Conservation (phyloP, 2,113 vertebrate genomes). For the Scomber scombrus region DNA sequence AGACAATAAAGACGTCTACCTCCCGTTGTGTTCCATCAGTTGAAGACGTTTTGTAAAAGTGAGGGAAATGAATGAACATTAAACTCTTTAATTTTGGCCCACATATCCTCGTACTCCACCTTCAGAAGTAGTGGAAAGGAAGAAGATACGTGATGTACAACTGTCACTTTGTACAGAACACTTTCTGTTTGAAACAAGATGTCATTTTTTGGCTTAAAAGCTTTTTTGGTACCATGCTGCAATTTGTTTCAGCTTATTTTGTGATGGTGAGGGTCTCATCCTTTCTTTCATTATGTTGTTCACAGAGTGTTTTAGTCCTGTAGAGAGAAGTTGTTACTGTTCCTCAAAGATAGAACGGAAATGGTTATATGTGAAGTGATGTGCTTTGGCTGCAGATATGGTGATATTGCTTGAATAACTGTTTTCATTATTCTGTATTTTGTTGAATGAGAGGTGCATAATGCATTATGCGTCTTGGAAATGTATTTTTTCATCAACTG, state of each 20-base stretch:
- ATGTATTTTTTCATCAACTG: slow-evolving; percentile 36
- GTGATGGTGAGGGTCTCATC: slow-evolving; percentile 41
- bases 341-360: slow-evolving; percentile 43
- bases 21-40: slow-evolving; percentile 29
- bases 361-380: slow-evolving; percentile 16
- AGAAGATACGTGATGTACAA: slow-evolving; percentile 34
- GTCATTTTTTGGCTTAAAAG: slow-evolving; percentile 47
- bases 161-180: slow-evolving; percentile 38
- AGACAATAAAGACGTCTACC: slow-evolving; percentile 41
- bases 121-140: slow-evolving; percentile 5
- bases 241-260: slow-evolving; percentile 43
- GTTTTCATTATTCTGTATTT: slow-evolving; percentile 24
- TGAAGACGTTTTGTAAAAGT: slow-evolving; percentile 45
- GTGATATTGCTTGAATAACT: slow-evolving; percentile 39
- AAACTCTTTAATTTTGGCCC: slow-evolving; percentile 32
- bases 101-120: not conserved
- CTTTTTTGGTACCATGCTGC: slow-evolving; percentile 37
- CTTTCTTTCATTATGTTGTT: slow-evolving; percentile 53
- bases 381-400: slow-evolving; percentile 29
- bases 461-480: slow-evolving; percentile 9
- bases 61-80: slow-evolving; percentile 47
- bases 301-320: slow-evolving; percentile 43
- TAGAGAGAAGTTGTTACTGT: slow-evolving; percentile 49
- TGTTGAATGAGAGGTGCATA: slow-evolving; percentile 26
- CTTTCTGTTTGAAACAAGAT: slow-evolving; percentile 38